A percentile compares a stretch with the other conserved stretches of the same genome.
Evolutionary conservation across 2,797 vertebrate species (phyloP).

Genomic region (Scyliorhinus canicula): DNA sequence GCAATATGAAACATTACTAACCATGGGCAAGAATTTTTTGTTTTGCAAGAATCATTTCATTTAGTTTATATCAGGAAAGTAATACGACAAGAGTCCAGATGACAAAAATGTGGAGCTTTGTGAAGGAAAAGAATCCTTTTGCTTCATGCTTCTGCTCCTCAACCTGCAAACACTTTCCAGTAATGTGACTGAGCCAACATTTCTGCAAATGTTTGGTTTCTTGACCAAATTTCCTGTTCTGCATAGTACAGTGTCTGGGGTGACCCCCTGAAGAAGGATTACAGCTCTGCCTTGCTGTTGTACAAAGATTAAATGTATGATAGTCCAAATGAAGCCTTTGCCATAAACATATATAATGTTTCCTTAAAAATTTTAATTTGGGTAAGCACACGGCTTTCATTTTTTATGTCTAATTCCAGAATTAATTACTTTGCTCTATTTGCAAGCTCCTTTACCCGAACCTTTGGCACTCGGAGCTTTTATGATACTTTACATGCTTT

Average conservation of each 20-base stretch:
- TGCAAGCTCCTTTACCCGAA: background rate
- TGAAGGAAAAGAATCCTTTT: background rate
- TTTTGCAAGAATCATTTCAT: background rate
- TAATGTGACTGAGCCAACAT: background rate
- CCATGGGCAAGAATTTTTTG: background rate
- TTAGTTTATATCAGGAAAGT: background rate
- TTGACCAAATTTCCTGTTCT: background rate
- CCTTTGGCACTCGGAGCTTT: background rate
- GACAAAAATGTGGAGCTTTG: background rate
- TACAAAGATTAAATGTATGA: background rate
- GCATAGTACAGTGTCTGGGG: background rate
- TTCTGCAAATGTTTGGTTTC: background rate
- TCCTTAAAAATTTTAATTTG: background rate
- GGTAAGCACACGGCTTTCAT: background rate
- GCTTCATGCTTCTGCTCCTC: background rate
- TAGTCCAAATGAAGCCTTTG: no score
- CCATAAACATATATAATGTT: no score
- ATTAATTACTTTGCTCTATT: background rate
- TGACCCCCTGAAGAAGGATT: background rate
- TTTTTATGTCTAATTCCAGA: background rate
- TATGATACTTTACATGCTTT: background rate
- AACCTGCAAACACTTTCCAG: background rate
- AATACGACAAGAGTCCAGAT: background rate
- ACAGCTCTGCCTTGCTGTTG: background rate
- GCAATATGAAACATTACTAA: background rate